Percentiles rank a stretch among this genome's conserved stretches.
These are phyloP conservation scores for Albula goreensis DNA, from an alignment of 2,113 vertebrate species.

Conservation along the genomic window DNA sequence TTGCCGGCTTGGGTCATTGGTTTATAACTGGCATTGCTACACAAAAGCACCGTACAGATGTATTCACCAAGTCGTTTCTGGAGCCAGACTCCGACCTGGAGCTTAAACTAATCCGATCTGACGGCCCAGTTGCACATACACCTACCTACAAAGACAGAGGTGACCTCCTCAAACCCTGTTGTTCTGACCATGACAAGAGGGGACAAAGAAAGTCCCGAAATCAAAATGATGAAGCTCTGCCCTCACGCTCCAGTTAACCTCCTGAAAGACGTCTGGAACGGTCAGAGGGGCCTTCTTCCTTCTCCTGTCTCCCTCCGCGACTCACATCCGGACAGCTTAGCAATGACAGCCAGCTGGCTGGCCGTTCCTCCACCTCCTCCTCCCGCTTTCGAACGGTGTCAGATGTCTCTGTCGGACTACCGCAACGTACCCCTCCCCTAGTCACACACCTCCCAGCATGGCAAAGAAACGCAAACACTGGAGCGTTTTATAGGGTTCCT, in stretches of 20 bases:
- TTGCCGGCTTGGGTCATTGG: too few relatives aligned
- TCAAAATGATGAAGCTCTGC: slow-evolving; percentile 1
- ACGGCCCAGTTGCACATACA: neutral
- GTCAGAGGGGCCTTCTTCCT: neutral
- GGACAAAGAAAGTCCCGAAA: neutral
- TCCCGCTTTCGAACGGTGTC: neutral
- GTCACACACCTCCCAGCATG: neutral
- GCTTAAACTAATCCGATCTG: neutral
- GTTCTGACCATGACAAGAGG: neutral
- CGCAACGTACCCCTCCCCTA: too few relatives aligned
- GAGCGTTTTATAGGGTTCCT: neutral
- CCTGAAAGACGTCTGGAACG: neutral
- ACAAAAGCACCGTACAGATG: too few relatives aligned
- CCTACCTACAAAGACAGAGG: neutral
- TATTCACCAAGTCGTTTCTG: too few relatives aligned
- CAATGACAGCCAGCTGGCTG: neutral
- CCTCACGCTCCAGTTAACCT: neutral
- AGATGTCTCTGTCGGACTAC: neutral
- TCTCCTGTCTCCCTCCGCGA: neutral
- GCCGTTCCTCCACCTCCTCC: neutral
- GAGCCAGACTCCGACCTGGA: neutral
- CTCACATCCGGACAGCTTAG: neutral
- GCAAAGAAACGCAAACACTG: neutral
- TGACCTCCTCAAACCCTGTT: neutral
- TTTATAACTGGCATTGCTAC: too few relatives aligned